Base-by-base conservation (phyloP, 2,113 vertebrate genomes). In the Miniopterus natalensis region DNA sequence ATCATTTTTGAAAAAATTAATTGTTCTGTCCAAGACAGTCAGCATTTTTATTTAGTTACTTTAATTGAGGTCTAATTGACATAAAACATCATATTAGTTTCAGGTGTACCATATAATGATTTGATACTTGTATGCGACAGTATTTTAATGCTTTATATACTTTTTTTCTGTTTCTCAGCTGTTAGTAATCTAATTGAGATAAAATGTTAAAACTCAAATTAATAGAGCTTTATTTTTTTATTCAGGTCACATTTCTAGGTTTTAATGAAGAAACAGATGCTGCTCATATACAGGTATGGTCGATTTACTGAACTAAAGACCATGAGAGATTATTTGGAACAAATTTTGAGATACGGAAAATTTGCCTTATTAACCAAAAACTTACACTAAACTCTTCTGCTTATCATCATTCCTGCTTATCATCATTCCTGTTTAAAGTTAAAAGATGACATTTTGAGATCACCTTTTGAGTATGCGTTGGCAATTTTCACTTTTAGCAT, bases 241-340 rank as follows among this genome's bases (percentile, higher is more conserved):
- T 98, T 47, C 96, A 99, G 99, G 97, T 99, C 93, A 98, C 99
- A 78, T 99, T 99, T 98, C 97, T 99, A 97, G 98, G 98, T 95
- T 99, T 99, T 98, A 98, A 98, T 92, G 99, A 99, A 96, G 99
- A 99, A 86, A 99, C 98, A 42, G 98, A 98, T 93, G 86, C 96
- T 92, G 94, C 98, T 97, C 97, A 93, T 95, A 98, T 98, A 94
- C 99, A 99, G 99, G 99, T 99, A 98, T 42, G 93, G n/a, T 88
- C 9, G 2, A 27, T 88, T 59, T 78, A n/a, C 49, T 80, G 57
- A 93, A 53, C 63, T 88, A 27, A 36, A 51, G 42, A 68, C 5
- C 11, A 0, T 31, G 17, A 89, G 71, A 80, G 45, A 74, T 77
- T 77, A 77, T 83, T 71, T 95, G 49, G 25, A 95, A 49, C 12